phyloP scores from a whole-genome alignment of 2,797 vertebrate species.

The Lagorchestes hirsutus region DNA sequence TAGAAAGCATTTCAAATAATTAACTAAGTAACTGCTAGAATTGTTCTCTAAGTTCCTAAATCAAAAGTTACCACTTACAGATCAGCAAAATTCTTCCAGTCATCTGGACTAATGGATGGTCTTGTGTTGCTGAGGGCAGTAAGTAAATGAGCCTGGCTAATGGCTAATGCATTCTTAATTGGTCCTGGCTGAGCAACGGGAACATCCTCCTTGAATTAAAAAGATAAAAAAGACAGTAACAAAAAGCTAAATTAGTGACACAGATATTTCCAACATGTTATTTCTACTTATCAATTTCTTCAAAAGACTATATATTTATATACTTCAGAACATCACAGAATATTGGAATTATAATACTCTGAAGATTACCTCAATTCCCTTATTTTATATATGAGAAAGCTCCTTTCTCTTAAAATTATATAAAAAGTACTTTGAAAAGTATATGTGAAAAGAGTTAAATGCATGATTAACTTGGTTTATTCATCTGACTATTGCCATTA shows the following conservation, averaged over 20 bases:
- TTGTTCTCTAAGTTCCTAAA: background rate
- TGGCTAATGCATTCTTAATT: slow-evolving; percentile 84
- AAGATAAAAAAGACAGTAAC: slow-evolving; percentile 46
- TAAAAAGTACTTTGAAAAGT: background rate
- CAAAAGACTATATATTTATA: background rate
- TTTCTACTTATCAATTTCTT: slow-evolving; percentile 24
- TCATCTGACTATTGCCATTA: background rate
- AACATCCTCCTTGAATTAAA: slow-evolving; percentile 86
- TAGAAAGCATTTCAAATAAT: slow-evolving; percentile 12
- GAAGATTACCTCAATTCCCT: background rate
- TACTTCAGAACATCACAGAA: slow-evolving; percentile 31
- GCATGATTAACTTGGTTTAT: background rate
- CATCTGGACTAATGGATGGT: slow-evolving; percentile 91
- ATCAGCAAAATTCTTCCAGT: slow-evolving; percentile 92
- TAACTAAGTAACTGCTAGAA: slow-evolving; percentile 21
- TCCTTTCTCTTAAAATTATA: background rate
- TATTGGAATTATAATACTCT: background rate
- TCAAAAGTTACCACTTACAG: slow-evolving; percentile 89
- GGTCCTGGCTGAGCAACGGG: slow-evolving; percentile 80
- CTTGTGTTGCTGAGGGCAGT: slow-evolving; percentile 89
- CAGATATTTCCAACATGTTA: background rate
- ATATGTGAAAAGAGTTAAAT: slow-evolving; percentile 1
- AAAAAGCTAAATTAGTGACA: slow-evolving; percentile 35
- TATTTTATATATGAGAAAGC: background rate
- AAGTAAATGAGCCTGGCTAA: slow-evolving; percentile 89